A percentile compares a stretch with the other conserved stretches of the same genome.
phyloP scores from a whole-genome alignment of 2,113 vertebrate genomes.

The Alces alces region DNA sequence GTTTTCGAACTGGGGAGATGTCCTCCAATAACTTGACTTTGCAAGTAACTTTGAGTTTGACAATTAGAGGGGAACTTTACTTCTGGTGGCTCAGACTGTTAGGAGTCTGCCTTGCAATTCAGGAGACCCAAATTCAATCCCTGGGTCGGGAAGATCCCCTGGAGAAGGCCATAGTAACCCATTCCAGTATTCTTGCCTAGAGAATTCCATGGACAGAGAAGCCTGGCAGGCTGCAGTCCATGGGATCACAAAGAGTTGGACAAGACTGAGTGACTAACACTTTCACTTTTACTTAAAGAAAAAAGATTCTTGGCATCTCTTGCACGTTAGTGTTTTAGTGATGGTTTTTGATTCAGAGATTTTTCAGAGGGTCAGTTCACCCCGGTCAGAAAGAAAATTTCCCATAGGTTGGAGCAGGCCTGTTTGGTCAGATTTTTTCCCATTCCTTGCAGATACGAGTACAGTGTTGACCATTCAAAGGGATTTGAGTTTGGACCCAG shows the following conservation, averaged over 20 bases:
- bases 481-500: background rate
- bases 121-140: background rate
- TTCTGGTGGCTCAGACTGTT: background rate
- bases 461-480: background rate
- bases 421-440: background rate
- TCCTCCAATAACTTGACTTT: background rate
- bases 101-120: background rate
- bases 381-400: background rate
- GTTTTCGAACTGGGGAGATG: background rate
- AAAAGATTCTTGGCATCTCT: background rate
- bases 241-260: background rate
- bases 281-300: background rate
- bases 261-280: background rate
- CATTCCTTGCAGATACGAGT: background rate
- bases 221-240: background rate
- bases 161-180: background rate
- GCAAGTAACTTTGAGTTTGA: background rate
- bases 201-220: background rate
- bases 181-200: background rate
- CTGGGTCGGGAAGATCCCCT: background rate
- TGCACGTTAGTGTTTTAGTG: background rate
- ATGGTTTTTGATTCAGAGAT: background rate
- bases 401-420: background rate
- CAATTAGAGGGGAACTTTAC: background rate
- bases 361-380: background rate